Percentiles rank a stretch among this genome's conserved stretches.
These are phyloP conservation scores for Probaryconus sp. DNA, from an alignment of 1,140 invertebrate species.

Conservation along the genomic window DNA sequence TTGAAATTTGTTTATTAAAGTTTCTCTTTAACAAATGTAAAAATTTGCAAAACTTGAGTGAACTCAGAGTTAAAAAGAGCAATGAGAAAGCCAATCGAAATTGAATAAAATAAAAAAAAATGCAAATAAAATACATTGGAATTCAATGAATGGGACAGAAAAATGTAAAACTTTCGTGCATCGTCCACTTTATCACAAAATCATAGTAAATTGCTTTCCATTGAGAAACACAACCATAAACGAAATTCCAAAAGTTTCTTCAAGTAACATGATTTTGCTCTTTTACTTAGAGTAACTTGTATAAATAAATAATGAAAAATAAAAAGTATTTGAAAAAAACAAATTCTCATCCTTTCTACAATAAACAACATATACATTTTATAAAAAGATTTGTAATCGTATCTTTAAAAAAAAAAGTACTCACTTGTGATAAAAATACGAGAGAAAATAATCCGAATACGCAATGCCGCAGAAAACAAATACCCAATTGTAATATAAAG, in stretches of 20 bases:
- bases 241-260: conserved; percentile 12
- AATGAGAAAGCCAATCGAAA: conserved; percentile 45
- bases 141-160: conserved; percentile 37
- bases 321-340: too few relatives aligned
- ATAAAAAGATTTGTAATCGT: conserved; percentile 46
- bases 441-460: too few relatives aligned
- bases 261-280: too few relatives aligned
- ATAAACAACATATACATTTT: conserved; percentile 47
- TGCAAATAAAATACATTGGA: conserved; percentile 43
- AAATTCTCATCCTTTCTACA: conserved; percentile 47
- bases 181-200: conserved; percentile 27
- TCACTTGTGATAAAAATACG: too few relatives aligned
- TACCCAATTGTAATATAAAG: conserved; percentile 51
- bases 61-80: conserved; percentile 40
- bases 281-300: too few relatives aligned
- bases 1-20: too few relatives aligned
- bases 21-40: too few relatives aligned
- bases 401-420: conserved; percentile 32
- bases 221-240: not conserved
- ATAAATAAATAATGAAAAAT: too few relatives aligned
- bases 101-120: conserved; percentile 21
- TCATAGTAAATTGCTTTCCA: conserved; percentile 3
- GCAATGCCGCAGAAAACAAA: conserved; percentile 4
- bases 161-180: too few relatives aligned
- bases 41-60: conserved; percentile 4